A percentile compares a stretch with the other conserved stretches of the same genome.
phyloP scores from a whole-genome alignment of 2,113 vertebrate species.

The Callospermophilus lateralis region DNA sequence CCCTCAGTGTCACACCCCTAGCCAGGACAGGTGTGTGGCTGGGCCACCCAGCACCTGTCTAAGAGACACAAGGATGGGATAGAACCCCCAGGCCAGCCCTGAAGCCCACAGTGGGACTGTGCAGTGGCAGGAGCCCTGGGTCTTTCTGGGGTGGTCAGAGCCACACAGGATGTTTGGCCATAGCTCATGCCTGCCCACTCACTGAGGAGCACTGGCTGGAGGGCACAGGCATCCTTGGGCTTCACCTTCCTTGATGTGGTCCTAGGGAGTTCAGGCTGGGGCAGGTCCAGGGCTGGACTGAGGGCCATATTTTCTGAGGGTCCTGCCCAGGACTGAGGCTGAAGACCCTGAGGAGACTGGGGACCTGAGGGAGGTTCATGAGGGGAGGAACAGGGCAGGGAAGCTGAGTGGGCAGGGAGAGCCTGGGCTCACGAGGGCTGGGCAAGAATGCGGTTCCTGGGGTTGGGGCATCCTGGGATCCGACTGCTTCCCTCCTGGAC shows the following conservation, averaged over 20 bases:
- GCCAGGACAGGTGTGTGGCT: neutral
- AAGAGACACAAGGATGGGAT: neutral
- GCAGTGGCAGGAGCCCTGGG: neutral
- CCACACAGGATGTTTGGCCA: neutral
- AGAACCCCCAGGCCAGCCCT: neutral
- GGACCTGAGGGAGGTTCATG: neutral
- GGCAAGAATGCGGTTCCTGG: neutral
- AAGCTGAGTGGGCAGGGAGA: no score
- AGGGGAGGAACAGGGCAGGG: neutral
- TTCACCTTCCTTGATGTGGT: neutral
- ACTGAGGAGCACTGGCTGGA: neutral
- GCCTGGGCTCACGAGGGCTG: rapidly evolving
- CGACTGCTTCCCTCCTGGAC: neutral
- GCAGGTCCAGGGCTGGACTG: neutral
- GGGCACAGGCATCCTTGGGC: neutral
- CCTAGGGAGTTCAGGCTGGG: neutral
- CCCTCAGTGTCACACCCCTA: neutral
- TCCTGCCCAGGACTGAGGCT: neutral
- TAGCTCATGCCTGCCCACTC: neutral
- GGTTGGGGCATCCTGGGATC: neutral
- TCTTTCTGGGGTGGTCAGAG: neutral
- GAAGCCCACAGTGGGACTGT: neutral
- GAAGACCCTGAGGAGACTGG: neutral
- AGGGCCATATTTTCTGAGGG: neutral
- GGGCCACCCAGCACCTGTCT: rapidly evolving